These are phyloP conservation scores for Elmis aenea DNA, from an alignment of 2,888 invertebrate species.

Conservation along the genomic window DNA sequence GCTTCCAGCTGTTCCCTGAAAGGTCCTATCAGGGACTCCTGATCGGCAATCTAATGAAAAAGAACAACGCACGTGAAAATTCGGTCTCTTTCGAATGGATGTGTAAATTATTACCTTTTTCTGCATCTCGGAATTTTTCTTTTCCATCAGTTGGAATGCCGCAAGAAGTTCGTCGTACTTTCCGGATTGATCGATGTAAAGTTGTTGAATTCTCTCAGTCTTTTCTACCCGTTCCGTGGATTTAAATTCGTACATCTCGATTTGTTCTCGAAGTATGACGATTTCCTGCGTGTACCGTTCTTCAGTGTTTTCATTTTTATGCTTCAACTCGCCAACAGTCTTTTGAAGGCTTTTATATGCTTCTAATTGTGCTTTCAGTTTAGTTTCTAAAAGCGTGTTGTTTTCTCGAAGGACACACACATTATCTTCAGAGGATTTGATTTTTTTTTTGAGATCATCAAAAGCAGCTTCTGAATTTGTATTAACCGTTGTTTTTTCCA, in stretches of 20 bases:
- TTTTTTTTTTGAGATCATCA: constrained; percentile 5
- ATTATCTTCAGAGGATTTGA: neutral
- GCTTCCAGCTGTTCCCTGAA: constrained; percentile 48
- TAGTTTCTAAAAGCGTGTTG: neutral
- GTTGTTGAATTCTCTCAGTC: constrained; percentile 29
- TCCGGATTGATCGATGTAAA: constrained; percentile 40
- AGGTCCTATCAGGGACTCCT: constrained; percentile 39
- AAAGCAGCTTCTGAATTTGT: no score
- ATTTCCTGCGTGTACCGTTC: constrained; percentile 11
- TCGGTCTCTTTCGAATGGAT: no score
- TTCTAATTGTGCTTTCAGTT: neutral
- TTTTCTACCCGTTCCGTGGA: no score
- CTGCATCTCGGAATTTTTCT: constrained; percentile 29
- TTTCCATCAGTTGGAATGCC: constrained; percentile 31
- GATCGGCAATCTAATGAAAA: constrained; percentile 26
- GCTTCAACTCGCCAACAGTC: constrained; percentile 16
- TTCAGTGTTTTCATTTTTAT: constrained; percentile 13
- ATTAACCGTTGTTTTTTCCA: no score
- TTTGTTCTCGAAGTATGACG: no score
- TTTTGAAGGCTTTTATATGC: neutral
- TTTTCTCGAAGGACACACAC: no score
- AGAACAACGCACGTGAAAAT: neutral
- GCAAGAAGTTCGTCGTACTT: constrained; percentile 37
- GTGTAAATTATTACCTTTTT: constrained; percentile 34
- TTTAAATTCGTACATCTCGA: no score